Evolutionary conservation across 1,140 invertebrate genomes (phyloP), one percentile per base, ranked within the genome.

Genomic region (Pantala flavescens): DNA sequence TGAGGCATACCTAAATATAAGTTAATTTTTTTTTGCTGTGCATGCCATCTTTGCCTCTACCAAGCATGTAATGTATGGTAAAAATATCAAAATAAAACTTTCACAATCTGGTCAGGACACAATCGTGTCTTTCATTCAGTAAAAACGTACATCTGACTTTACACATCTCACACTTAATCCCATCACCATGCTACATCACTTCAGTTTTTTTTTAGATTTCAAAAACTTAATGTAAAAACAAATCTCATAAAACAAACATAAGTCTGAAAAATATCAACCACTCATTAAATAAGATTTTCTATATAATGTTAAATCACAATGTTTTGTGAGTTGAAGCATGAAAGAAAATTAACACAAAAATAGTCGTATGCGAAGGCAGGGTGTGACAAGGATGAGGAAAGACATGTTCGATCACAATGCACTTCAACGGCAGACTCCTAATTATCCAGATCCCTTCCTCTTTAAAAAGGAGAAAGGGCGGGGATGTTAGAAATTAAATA

Each of bases 71-170:
- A 36, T 9, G 28, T n/a, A 9, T 36, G 28, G 28, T 36, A 36
- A 36, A 9, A 36, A 36, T n/a, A n/a, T 36, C 28, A 2, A 36
- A 36, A 36, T 36, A 36, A 36, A 36, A 36, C 28, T 5, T 36
- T 36, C 9, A 36, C 9, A 36, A 3, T 63, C 3, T 63, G 49
- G n/a, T 63, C 49, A 63, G 49, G 49, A 63, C 16, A 63, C 49
- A 63, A 16, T 19, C 5, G 49, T 63, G 49, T 63, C 49, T 63
- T 63, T 63, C 49, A 63, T 63, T 63, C 49, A 16, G n/a, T 63
- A 63, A 63, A 63, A 63, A 63, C 12, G 49, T 63, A 63, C 49
- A 63, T 63, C 49, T 63, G 49, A 63, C 49, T 63, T 63, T 36
- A 36, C 28, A 63, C 49, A 63, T 21, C n/a, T 63, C 49, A 63